phyloP scores from a whole-genome alignment of 2,888 invertebrate genomes.

The Diarsia brunnea region DNA sequence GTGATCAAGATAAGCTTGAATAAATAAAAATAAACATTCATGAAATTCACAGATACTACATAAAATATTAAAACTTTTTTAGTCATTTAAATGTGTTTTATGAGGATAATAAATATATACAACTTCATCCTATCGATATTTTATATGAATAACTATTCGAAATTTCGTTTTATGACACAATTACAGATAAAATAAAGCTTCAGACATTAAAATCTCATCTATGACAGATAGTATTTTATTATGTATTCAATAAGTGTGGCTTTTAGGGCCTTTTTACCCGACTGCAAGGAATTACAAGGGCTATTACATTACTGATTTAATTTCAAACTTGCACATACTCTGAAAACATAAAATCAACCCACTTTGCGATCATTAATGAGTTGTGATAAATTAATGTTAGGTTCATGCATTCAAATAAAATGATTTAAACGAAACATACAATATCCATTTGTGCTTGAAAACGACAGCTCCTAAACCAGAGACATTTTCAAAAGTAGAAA shows the following conservation, averaged over 20 bases:
- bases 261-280: constrained; percentile 1
- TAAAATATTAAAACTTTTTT: background rate
- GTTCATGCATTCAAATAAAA: constrained; percentile 30
- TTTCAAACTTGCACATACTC: background rate
- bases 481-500: constrained; percentile 50
- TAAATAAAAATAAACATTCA: background rate
- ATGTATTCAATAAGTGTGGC: constrained; percentile 2
- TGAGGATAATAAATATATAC: constrained; percentile 56
- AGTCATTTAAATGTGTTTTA: constrained; percentile 17
- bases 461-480: constrained; percentile 39
- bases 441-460: constrained; percentile 60
- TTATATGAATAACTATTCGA: constrained; percentile 33
- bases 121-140: constrained; percentile 34
- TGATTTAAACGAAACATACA: constrained; percentile 55
- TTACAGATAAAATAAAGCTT: constrained; percentile 29
- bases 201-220: constrained; percentile 23
- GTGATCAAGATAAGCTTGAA: background rate
- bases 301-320: constrained; percentile 2
- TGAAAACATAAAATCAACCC: background rate
- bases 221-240: constrained; percentile 20
- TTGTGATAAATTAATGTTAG: constrained; percentile 7
- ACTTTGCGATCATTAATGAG: background rate
- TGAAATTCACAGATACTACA: background rate
- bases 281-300: no score
- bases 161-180: constrained; percentile 31